Conservation (phyloP, 2,888 invertebrate genomes). For the Leuctra nigra region DNA sequence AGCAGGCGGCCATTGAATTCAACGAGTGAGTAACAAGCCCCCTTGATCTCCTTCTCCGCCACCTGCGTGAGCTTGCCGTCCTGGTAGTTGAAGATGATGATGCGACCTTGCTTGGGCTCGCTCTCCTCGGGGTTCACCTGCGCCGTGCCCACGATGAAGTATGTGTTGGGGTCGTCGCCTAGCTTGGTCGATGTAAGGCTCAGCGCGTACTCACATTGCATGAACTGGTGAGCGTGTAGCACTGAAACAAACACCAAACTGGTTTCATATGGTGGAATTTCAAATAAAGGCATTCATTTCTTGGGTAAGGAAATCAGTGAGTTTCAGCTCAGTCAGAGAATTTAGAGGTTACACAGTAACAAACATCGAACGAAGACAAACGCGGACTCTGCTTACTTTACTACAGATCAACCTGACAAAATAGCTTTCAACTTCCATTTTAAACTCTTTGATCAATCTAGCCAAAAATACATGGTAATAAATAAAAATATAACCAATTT, state of each 20-base stretch:
- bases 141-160: constrained; percentile 94
- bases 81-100: constrained; percentile 83
- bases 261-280: too few species aligned
- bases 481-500: too few species aligned
- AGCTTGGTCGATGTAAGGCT: constrained; percentile 84
- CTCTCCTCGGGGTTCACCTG: constrained; percentile 92
- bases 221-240: constrained; percentile 88
- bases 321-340: too few species aligned
- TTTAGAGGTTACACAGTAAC: too few species aligned
- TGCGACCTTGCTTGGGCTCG: constrained; percentile 88
- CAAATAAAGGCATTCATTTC: too few species aligned
- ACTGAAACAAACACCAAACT: constrained; percentile 53
- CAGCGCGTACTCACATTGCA: constrained; percentile 84
- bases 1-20: constrained; percentile 95
- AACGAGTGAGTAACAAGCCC: constrained; percentile 85
- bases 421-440: too few species aligned
- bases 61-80: constrained; percentile 81
- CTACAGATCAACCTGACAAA: too few species aligned
- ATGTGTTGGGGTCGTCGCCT: constrained; percentile 85
- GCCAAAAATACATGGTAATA: too few species aligned
- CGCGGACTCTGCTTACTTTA: too few species aligned
- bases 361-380: too few species aligned
- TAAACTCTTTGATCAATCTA: too few species aligned
- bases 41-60: constrained; percentile 95
- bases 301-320: too few species aligned